Base-by-base conservation (phyloP, 2,113 vertebrate species). In the Macaca nemestrina region DNA sequence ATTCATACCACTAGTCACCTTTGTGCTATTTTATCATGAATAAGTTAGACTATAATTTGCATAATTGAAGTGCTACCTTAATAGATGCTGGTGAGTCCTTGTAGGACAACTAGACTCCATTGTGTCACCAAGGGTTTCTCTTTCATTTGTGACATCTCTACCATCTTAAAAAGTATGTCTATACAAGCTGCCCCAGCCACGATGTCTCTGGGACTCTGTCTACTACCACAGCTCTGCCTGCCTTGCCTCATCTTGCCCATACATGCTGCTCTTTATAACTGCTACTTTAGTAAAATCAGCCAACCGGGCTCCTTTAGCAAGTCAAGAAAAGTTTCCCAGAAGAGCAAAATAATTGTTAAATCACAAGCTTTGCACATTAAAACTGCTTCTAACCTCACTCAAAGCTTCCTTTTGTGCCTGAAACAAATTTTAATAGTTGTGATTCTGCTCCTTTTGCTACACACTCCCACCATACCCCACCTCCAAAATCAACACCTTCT, bases 401-500 rank as follows among this genome's bases (percentile, higher is more conserved):
- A 93, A 97, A 93, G 57, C 78, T 43, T 82, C 88, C 72, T 95
- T 94, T 97, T 93, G 81, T 93, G 38, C 78, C 72, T 82, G 59
- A 40, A 93, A 96, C 50, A 97, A 88, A 88, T 94, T 90, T 83
- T 80, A 93, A 92, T 38, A 87, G 68, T 75, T 88, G 75, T 72
- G 32, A 27, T 94, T 84, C 59, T 95, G 25, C 76, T 90, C 27
- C 38, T 72, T 88, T 93, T 38, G 48, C 90, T 94, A 79, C 45
- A 92, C 8, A 70, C 40, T 30, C 79, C n/a, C 48, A 59, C 32
- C n/a, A 76, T 38, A 84, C 61, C 22, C 50, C 55, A 48, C 75
- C 82, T 87, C 73, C 86, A 96, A 96, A 95, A 97, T 95, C 79
- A 96, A 97, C 89, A 95, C 79, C 68, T 91, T 93, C 81, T 95